These are phyloP conservation scores for Sturnus vulgaris DNA, from an alignment of 2,113 vertebrate genomes.

Conservation along the genomic window DNA sequence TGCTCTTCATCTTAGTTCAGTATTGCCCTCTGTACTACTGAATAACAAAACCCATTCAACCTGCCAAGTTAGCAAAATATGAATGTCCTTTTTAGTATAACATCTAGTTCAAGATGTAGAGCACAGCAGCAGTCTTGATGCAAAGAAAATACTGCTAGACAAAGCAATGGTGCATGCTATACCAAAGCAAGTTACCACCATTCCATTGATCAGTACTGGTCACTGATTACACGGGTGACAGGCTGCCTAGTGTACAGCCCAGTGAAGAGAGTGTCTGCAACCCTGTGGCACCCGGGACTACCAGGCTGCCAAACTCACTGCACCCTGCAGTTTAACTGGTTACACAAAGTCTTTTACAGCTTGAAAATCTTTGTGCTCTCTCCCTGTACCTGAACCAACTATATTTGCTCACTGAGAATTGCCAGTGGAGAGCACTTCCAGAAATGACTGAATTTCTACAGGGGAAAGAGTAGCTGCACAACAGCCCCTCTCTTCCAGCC, in stretches of 20 bases:
- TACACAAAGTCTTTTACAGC: not conserved
- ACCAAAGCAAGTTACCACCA: not conserved
- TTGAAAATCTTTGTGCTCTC: not conserved
- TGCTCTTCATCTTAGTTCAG: not conserved
- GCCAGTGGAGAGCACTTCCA: accelerated
- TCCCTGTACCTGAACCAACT: not conserved
- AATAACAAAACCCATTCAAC: not conserved
- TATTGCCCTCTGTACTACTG: not conserved
- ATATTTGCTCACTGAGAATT: not conserved
- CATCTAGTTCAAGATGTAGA: not conserved
- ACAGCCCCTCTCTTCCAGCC: not conserved
- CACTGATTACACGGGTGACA: not conserved
- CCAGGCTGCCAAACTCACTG: not conserved
- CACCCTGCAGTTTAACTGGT: not conserved
- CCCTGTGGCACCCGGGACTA: not conserved
- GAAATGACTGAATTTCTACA: not conserved
- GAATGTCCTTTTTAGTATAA: not conserved
- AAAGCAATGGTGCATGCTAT: not conserved
- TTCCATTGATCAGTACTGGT: not conserved
- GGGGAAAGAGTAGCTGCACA: not conserved
- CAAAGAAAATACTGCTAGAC: not conserved
- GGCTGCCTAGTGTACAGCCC: not conserved
- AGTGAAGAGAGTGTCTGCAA: accelerated
- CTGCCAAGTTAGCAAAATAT: not conserved
- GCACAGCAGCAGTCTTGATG: not conserved